phyloP scores from a whole-genome alignment of 2,113 vertebrate genomes.

The Phalacrocorax pelagicus region DNA sequence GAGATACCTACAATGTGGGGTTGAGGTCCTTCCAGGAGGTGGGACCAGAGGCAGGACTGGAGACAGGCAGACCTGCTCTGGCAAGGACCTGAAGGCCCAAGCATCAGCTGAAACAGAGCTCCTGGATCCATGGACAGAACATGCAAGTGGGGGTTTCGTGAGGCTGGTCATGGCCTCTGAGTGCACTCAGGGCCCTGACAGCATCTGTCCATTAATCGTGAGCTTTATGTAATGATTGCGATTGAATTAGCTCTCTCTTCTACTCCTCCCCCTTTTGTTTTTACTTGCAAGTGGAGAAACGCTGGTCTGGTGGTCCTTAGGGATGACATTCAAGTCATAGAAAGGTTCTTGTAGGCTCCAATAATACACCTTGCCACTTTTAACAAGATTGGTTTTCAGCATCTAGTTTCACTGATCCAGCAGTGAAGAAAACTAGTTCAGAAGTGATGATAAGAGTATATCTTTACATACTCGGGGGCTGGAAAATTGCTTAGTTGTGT shows the following conservation, averaged over 20 bases:
- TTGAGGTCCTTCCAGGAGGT: background rate
- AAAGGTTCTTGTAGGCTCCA: background rate
- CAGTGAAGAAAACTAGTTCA: background rate
- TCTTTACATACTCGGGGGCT: background rate
- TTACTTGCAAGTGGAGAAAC: background rate
- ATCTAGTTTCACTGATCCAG: background rate
- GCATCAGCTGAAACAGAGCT: background rate
- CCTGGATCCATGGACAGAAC: background rate
- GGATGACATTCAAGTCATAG: background rate
- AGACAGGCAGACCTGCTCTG: background rate
- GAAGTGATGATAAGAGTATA: background rate
- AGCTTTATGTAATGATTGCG: background rate
- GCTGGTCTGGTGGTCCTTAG: background rate
- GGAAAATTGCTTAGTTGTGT: background rate
- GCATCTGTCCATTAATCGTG: background rate
- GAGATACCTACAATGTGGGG: fast-evolving
- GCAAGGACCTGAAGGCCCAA: background rate
- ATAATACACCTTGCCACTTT: background rate
- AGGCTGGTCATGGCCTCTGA: background rate
- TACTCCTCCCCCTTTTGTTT: background rate
- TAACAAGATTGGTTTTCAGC: background rate
- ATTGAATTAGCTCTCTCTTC: background rate
- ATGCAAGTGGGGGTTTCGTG: background rate
- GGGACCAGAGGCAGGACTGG: background rate
- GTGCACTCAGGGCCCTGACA: background rate